Conservation (phyloP, 53 echinoderm and acorn worm genomes). For the Stichopus horrens region DNA sequence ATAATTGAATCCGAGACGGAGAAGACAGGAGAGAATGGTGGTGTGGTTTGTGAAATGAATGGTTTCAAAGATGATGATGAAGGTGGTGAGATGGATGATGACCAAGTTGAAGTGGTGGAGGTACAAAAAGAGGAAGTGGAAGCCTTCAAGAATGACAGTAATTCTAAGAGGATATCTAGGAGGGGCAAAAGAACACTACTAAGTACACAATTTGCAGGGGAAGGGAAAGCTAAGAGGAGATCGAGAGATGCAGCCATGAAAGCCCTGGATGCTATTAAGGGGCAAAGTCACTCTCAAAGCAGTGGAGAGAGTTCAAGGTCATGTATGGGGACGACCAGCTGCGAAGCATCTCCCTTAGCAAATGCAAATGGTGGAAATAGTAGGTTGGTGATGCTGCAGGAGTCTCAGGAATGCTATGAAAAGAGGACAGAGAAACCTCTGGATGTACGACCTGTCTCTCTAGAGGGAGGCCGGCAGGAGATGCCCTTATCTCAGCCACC, state of each 20-base stretch:
- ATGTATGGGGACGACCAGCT: not conserved
- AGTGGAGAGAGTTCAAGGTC: not conserved
- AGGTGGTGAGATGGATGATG: not conserved
- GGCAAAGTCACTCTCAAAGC: not conserved
- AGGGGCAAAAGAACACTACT: not conserved
- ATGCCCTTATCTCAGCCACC: constrained; percentile 54
- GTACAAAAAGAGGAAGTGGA: constrained; percentile 27
- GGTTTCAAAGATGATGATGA: not conserved
- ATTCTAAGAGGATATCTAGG: not conserved
- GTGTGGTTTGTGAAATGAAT: not conserved
- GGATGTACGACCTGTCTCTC: not conserved
- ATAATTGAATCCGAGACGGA: not conserved
- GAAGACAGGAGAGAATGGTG: not conserved
- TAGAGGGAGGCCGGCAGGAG: not conserved
- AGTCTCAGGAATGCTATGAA: not conserved
- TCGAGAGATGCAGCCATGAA: constrained; percentile 8
- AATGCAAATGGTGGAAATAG: not conserved
- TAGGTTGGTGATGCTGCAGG: not conserved
- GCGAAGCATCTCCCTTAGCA: not conserved
- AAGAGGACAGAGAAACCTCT: not conserved
- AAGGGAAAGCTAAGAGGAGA: not conserved
- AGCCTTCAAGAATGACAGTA: not conserved
- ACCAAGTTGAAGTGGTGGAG: not conserved
- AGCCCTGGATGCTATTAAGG: constrained; percentile 29
- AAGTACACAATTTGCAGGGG: not conserved